These are phyloP conservation scores for Cryptotermes secundus DNA, from an alignment of 1,140 invertebrate genomes.

Conservation along the genomic window DNA sequence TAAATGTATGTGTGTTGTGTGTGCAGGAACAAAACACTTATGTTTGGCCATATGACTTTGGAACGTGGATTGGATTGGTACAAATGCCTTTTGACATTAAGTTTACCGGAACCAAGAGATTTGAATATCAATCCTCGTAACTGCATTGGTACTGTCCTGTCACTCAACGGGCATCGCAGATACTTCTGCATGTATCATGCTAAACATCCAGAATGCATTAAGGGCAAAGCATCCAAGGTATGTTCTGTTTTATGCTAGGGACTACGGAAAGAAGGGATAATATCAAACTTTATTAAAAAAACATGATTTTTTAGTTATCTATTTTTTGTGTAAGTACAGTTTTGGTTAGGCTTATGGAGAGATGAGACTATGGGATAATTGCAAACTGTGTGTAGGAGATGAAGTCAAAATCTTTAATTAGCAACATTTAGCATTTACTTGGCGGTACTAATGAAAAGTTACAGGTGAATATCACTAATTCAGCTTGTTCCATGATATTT, in stretches of 20 bases:
- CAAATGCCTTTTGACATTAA: constrained; percentile 80
- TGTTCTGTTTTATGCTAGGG: constrained; percentile 32
- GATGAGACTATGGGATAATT: no score
- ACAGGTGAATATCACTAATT: no score
- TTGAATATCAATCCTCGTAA: constrained; percentile 94
- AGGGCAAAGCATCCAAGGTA: constrained; percentile 47
- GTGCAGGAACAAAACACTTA: constrained; percentile 84
- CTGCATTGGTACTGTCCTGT: constrained; percentile 95
- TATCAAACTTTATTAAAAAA: neutral
- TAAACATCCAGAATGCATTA: constrained; percentile 70
- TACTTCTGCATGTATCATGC: constrained; percentile 99
- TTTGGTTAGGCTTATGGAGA: no score
- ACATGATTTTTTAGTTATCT: no score
- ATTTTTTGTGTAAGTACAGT: no score
- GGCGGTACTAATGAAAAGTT: no score
- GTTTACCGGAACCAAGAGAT: constrained; percentile 75
- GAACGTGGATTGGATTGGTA: constrained; percentile 93
- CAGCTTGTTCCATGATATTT: no score
- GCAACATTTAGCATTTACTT: no score
- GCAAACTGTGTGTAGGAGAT: no score
- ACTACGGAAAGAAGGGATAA: neutral
- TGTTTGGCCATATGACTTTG: constrained; percentile 90
- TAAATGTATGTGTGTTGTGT: no score
- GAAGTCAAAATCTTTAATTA: no score
- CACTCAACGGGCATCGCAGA: constrained; percentile 92